phyloP scores from a whole-genome alignment of 2,113 vertebrate genomes.

The Dunckerocampus dactyliophorus region DNA sequence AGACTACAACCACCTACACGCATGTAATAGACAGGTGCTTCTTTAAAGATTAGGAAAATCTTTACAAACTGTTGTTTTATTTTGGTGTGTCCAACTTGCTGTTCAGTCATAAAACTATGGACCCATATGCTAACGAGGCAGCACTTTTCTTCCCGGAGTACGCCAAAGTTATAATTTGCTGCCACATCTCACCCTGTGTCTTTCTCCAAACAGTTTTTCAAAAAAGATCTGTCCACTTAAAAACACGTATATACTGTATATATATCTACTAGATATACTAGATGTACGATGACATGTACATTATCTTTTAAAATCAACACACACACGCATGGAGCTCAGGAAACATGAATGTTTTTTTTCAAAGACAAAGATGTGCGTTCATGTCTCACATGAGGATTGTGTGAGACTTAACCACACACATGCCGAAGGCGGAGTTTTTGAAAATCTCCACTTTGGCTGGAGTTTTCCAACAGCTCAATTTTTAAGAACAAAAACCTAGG shows the following conservation, averaged over 20 bases:
- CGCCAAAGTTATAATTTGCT: neutral
- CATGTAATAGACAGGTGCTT: constrained; percentile 21
- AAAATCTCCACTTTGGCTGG: too few relatives aligned
- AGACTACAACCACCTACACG: constrained; percentile 23
- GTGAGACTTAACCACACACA: too few relatives aligned
- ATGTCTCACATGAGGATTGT: too few relatives aligned
- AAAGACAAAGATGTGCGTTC: neutral
- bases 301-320: too few relatives aligned
- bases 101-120: constrained; percentile 33
- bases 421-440: too few relatives aligned
- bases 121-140: constrained; percentile 21
- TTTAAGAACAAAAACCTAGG: too few relatives aligned
- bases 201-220: neutral
- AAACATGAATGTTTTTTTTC: too few relatives aligned
- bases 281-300: too few relatives aligned
- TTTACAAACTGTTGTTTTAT: constrained; percentile 50
- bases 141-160: neutral
- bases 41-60: constrained; percentile 37
- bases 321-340: too few relatives aligned
- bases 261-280: too few relatives aligned
- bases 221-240: neutral
- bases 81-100: constrained; percentile 23
- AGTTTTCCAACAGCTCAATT: too few relatives aligned
- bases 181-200: neutral
- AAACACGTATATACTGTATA: neutral